Base-by-base conservation (phyloP, 92 coral and sea anemone genomes). In the Hydrozoanthus gracilis region DNA sequence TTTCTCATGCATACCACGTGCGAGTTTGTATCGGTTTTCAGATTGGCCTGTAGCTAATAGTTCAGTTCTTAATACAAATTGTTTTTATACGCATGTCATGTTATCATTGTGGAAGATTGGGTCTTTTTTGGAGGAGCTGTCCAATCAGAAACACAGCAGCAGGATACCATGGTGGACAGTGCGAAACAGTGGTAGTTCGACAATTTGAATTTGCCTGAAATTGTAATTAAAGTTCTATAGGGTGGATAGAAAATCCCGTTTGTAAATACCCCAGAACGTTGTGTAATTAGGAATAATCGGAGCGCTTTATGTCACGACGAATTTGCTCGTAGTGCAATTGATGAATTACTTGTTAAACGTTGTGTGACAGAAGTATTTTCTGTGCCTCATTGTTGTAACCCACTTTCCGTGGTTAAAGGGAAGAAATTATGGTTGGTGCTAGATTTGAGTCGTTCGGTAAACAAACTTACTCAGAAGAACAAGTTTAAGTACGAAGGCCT, bases 361-460 rank as follows among this genome's bases (percentile, higher is more conserved):
- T 89, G 91, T 78, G 87, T 78, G 13, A 46, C 60, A 7, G 87
- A 92, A 45, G 87, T 85, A 14, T n/a, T 49, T 16, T 18, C 60
- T 7, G 73, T 77, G 56, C 92, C 91, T 58, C 87, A 79, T 82
- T 89, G 95, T 72, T 89, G 92, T 51, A 92, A 89, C 68, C 95
- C 92, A 3, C 79, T 89, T 68, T 82, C 95, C 7, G 92, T 89
- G 6, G 91, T 77, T 44, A 60, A 46, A 86, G 92, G 95, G 46
- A 84, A 86, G 46, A 92, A 89, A 87, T 83, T 87, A 50, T 39
- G 92, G 27, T 68, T 92, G 55, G 95, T 92, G 11, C 35, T 89
- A 9, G 95, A 89, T 68, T 80, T 92, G 51, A 82, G 91, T 75
- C 87, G 92, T 60, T 88, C 92, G 8, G 95, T 92, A n/a, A 92